Conservation (phyloP, 2,113 vertebrate species). For the Potamarius usumacintae region DNA sequence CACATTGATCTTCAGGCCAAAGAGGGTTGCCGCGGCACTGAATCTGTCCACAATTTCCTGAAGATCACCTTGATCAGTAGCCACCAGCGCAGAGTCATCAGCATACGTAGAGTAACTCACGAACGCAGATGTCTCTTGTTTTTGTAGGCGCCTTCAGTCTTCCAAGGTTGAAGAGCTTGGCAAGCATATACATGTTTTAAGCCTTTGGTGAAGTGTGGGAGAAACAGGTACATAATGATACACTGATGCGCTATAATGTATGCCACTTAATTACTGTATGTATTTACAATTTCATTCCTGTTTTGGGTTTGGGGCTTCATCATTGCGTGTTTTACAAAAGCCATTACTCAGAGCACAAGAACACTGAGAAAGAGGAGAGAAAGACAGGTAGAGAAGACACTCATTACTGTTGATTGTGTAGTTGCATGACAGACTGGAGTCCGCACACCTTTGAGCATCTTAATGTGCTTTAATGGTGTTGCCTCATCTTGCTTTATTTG, state of each 20-base stretch:
- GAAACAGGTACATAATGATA: not conserved
- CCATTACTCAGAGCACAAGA: not conserved
- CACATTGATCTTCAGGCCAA: too few relatives aligned
- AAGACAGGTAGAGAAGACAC: not conserved
- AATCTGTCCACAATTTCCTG: too few relatives aligned
- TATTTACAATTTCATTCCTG: not conserved
- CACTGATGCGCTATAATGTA: not conserved
- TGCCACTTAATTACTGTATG: not conserved
- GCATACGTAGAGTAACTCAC: too few relatives aligned
- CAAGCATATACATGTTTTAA: not conserved
- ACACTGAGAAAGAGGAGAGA: not conserved
- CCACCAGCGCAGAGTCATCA: too few relatives aligned
- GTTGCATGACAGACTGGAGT: not conserved
- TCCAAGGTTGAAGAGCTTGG: too few relatives aligned
- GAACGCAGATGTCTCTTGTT: too few relatives aligned
- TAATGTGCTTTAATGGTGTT: not conserved
- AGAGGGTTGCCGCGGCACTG: too few relatives aligned
- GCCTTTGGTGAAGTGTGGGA: not conserved
- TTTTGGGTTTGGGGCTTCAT: not conserved
- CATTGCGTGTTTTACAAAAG: not conserved
- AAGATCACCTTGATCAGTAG: too few relatives aligned
- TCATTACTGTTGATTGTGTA: too few relatives aligned
- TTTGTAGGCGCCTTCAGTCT: too few relatives aligned
- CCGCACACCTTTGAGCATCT: not conserved
- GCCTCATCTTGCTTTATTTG: not conserved